These are phyloP conservation scores for Cyprinodon variegatus DNA, from an alignment of 2,113 vertebrate species.

Conservation along the genomic window DNA sequence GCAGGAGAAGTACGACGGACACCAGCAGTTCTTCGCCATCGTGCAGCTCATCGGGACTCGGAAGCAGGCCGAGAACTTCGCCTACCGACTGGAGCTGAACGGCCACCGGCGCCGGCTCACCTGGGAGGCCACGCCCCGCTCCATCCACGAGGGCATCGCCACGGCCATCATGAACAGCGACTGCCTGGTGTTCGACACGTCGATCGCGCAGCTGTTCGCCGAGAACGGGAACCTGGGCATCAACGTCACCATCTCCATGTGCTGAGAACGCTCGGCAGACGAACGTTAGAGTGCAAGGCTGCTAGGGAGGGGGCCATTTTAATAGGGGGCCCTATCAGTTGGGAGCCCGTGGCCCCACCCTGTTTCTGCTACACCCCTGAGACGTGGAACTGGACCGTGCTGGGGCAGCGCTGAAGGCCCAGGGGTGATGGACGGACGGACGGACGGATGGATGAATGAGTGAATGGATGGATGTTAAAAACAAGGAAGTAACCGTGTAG, in stretches of 20 bases:
- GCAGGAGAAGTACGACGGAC: constrained; percentile 98
- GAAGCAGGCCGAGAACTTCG: constrained; percentile 99
- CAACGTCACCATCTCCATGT: constrained; percentile 99
- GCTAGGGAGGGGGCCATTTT: constrained; percentile 37
- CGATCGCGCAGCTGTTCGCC: constrained; percentile 98
- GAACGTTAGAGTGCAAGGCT: constrained; percentile 34
- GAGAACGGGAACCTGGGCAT: constrained; percentile 99
- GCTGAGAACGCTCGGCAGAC: constrained; percentile 80
- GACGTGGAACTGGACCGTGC: constrained; percentile 61
- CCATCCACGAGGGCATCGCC: constrained; percentile 98
- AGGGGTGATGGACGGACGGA: constrained; percentile 35
- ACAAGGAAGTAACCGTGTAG: constrained; percentile 44
- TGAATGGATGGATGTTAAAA: constrained; percentile 7
- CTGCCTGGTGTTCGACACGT: constrained; percentile 99
- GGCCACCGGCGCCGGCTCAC: constrained; percentile 98
- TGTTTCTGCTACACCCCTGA: constrained; percentile 48
- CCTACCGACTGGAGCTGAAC: constrained; percentile 96
- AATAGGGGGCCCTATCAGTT: constrained; percentile 28
- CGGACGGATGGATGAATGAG: constrained; percentile 29
- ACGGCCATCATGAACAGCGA: constrained; percentile 99
- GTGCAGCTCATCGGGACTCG: constrained; percentile 98
- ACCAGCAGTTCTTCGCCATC: constrained; percentile 99
- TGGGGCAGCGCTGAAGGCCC: constrained; percentile 48
- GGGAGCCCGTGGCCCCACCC: constrained; percentile 41
- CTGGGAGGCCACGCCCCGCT: constrained; percentile 98